Conservation (phyloP, 2,113 vertebrate genomes). For the Prolemur simus region DNA sequence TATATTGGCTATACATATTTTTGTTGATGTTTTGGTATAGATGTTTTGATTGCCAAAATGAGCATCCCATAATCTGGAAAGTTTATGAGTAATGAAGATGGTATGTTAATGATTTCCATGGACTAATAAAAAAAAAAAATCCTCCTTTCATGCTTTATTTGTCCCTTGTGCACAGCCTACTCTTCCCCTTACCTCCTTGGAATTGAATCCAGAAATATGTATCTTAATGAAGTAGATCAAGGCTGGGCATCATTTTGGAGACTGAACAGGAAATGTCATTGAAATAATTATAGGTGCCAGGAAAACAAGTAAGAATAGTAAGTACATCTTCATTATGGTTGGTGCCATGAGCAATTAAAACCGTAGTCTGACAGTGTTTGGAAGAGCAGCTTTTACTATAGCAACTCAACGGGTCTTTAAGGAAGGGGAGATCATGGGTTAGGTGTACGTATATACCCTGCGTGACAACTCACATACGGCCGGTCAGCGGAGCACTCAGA, state of each 20-base stretch:
- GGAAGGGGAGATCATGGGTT: background rate
- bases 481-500: background rate
- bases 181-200: background rate
- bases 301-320: background rate
- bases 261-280: background rate
- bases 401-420: background rate
- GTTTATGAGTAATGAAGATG: background rate
- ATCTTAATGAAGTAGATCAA: background rate
- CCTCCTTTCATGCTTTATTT: background rate
- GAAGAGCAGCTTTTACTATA: background rate
- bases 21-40: slow-evolving; percentile 8
- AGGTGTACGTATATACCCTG: background rate
- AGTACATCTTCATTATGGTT: background rate
- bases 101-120: background rate
- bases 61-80: slow-evolving; percentile 1
- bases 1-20: slow-evolving; percentile 2
- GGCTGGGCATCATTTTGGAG: background rate
- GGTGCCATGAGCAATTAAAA: background rate
- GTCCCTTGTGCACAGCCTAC: background rate
- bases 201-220: background rate
- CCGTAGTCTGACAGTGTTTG: background rate
- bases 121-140: background rate
- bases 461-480: accelerated
- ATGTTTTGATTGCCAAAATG: slow-evolving; percentile 22
- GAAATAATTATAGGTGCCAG: background rate